Percentiles rank a stretch among this genome's conserved stretches.
Conservation (phyloP, 2,797 vertebrate species). For the Mastacembelus armatus region DNA sequence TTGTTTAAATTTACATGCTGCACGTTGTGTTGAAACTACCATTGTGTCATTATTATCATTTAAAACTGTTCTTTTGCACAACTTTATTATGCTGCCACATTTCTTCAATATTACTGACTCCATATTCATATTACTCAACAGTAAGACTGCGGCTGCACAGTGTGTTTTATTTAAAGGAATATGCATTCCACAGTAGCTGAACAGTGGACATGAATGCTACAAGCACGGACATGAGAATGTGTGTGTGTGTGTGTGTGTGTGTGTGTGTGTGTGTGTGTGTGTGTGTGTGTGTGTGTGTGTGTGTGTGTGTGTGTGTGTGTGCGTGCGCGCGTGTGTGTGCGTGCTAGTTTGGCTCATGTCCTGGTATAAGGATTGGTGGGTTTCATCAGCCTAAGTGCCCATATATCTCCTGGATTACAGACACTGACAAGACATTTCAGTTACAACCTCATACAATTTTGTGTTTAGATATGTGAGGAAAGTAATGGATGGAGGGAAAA, state of each 20-base stretch:
- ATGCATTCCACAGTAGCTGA: not conserved
- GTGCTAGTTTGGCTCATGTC: not conserved
- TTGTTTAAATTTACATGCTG: not conserved
- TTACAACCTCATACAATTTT: constrained; percentile 13
- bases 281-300: constrained; percentile 10
- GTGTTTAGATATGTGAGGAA: constrained; percentile 23
- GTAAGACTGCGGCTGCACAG: not conserved
- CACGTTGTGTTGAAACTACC: not conserved
- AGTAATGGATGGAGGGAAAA: constrained; percentile 1
- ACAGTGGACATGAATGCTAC: not conserved
- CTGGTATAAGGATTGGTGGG: constrained; percentile 33
- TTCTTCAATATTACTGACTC: not conserved
- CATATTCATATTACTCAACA: not conserved
- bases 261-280: not conserved
- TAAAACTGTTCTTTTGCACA: not conserved
- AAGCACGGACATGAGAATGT: too few relatives aligned
- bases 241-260: not conserved
- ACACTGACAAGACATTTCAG: constrained; percentile 53
- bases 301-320: not conserved
- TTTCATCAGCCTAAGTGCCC: constrained; percentile 80
- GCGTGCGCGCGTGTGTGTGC: not conserved
- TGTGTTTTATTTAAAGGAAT: not conserved
- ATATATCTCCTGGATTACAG: constrained; percentile 62
- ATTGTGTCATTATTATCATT: not conserved
- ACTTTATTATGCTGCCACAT: too few relatives aligned